A percentile compares a stretch with the other conserved stretches of the same genome.
Conservation (phyloP, 2,888 invertebrate genomes). For the Drosophila buzzatii region DNA sequence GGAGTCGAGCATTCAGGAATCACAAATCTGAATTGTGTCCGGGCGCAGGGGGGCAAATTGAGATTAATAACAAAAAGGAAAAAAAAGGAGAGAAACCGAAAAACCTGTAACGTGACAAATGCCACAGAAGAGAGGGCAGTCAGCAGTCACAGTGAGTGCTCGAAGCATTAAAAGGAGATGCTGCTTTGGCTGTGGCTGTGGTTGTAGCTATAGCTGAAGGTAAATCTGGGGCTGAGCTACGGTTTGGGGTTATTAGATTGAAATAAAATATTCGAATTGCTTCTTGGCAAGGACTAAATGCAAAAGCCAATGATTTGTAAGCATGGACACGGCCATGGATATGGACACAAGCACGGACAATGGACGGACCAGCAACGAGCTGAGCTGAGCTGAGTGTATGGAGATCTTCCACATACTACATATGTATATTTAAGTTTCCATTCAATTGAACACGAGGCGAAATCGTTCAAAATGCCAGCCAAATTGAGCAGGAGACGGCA, state of each 20-base stretch:
- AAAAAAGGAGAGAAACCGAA: slow-evolving; percentile 13
- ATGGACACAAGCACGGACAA: slow-evolving; percentile 25
- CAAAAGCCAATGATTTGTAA: slow-evolving; percentile 73
- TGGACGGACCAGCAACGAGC: neutral
- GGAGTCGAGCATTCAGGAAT: slow-evolving; percentile 15
- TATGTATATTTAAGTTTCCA: slow-evolving; percentile 70
- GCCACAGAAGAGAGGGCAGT: slow-evolving; percentile 38
- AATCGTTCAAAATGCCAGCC: slow-evolving; percentile 62
- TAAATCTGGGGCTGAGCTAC: slow-evolving; percentile 19
- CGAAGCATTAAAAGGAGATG: slow-evolving; percentile 6
- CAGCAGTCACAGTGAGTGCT: slow-evolving; percentile 6
- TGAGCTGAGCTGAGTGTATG: too few species aligned
- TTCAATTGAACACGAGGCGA: slow-evolving; percentile 66
- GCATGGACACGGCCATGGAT: slow-evolving; percentile 53
- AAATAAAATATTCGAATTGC: slow-evolving; percentile 68
- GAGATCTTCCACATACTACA: slow-evolving; percentile 39
- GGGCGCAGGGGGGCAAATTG: slow-evolving; percentile 60
- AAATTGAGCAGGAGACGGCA: slow-evolving; percentile 55
- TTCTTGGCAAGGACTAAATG: slow-evolving; percentile 58
- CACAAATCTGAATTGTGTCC: slow-evolving; percentile 34
- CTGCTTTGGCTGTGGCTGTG: neutral
- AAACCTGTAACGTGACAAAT: slow-evolving; percentile 73
- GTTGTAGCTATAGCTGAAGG: slow-evolving; percentile 15
- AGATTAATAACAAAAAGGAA: slow-evolving; percentile 68
- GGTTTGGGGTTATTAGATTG: slow-evolving; percentile 64